These are phyloP conservation scores for Tetrax tetrax DNA, from an alignment of 2,113 vertebrate species.

Conservation along the genomic window DNA sequence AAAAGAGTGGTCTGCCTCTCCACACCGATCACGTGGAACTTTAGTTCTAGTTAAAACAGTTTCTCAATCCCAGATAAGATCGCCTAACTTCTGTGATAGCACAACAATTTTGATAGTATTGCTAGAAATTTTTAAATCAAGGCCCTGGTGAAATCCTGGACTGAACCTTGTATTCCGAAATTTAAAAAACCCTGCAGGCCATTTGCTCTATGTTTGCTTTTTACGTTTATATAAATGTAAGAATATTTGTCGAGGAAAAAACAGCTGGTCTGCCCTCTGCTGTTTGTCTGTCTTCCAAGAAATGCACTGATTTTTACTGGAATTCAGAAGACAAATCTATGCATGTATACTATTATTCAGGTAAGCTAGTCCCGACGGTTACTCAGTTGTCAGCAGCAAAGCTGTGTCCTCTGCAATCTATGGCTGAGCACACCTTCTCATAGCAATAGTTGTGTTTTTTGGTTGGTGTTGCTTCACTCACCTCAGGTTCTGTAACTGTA, in stretches of 20 bases:
- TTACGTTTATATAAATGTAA: constrained; percentile 1
- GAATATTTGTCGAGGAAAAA: neutral
- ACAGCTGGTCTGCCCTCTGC: constrained; percentile 48
- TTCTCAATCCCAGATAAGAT: neutral
- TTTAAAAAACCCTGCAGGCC: constrained; percentile 51
- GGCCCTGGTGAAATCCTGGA: constrained; percentile 47
- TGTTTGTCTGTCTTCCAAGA: constrained; percentile 41
- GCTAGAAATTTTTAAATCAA: constrained; percentile 64
- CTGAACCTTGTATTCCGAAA: constrained; percentile 35
- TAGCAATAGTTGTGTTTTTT: constrained; percentile 92
- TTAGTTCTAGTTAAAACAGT: constrained; percentile 13
- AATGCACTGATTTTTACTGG: neutral
- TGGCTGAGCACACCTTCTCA: constrained; percentile 79
- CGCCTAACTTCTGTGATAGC: constrained; percentile 10
- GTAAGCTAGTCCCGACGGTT: neutral
- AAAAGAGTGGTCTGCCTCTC: constrained; percentile 44
- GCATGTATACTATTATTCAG: neutral
- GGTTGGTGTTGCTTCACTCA: constrained; percentile 87
- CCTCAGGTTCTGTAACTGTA: constrained; percentile 91
- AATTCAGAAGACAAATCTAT: constrained; percentile 32
- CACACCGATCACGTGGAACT: neutral
- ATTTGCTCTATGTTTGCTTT: constrained; percentile 2
- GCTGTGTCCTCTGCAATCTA: constrained; percentile 78
- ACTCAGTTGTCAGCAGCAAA: constrained; percentile 75
- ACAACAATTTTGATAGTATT: constrained; percentile 42